Percentiles rank a stretch among this genome's conserved stretches.
These are phyloP conservation scores for Salarias fasciatus DNA, from an alignment of 2,797 vertebrate species.

Conservation along the genomic window DNA sequence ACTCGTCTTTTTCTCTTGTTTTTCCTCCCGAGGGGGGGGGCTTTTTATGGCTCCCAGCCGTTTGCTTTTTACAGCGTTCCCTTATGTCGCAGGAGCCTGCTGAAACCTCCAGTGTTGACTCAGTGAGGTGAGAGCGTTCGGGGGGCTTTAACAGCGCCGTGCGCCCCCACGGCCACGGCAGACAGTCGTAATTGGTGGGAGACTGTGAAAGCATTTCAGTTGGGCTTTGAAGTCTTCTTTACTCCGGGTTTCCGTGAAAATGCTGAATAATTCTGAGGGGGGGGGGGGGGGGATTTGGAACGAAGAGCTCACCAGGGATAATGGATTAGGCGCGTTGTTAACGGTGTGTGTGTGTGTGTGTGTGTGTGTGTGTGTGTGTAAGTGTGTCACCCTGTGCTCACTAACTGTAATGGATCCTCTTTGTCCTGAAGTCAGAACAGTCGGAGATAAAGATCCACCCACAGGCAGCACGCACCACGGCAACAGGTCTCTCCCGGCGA, in stretches of 20 bases:
- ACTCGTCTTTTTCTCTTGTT: slow-evolving; percentile 5
- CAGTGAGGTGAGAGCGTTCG: slow-evolving; percentile 60
- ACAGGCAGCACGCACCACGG: slow-evolving; percentile 75
- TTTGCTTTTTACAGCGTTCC: slow-evolving; percentile 58
- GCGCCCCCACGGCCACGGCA: slow-evolving; percentile 56
- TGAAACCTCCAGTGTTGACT: slow-evolving; percentile 67
- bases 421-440: slow-evolving; percentile 66
- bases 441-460: slow-evolving; percentile 70
- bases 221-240: slow-evolving; percentile 68
- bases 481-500: slow-evolving; percentile 83
- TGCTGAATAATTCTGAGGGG: slow-evolving; percentile 8
- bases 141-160: slow-evolving; percentile 54
- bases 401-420: slow-evolving; percentile 71
- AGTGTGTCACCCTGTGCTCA: slow-evolving; percentile 39
- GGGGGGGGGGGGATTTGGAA: too few species aligned
- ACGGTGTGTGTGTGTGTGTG: slow-evolving; percentile 7
- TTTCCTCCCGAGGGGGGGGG: slow-evolving; percentile 1
- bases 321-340: not conserved
- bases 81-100: slow-evolving; percentile 65
- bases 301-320: too few species aligned
- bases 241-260: slow-evolving; percentile 27
- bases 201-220: slow-evolving; percentile 56
- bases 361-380: slow-evolving; percentile 21
- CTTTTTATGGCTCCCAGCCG: slow-evolving; percentile 42
- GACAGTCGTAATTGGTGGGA: slow-evolving; percentile 64